Conservation (phyloP, 2,113 vertebrate genomes). For the Romanogobio albipinnatus region DNA sequence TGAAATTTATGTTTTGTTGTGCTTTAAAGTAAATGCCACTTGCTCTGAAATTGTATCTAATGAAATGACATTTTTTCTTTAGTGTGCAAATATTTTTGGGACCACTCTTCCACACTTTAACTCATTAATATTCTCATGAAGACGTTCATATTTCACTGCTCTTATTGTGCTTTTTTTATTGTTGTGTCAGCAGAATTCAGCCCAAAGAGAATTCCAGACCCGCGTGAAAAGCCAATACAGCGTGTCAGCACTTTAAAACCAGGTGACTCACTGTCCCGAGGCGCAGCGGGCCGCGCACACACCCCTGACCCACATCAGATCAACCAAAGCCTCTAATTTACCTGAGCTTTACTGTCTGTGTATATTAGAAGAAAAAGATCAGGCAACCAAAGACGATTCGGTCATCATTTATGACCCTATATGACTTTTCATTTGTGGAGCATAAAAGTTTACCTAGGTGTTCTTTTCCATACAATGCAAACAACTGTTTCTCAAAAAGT, state of each 20-base stretch:
- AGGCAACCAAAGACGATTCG: not conserved
- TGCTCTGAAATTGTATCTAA: not conserved
- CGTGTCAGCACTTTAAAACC: conserved; percentile 59
- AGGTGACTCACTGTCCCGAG: conserved; percentile 60
- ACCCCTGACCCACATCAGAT: not conserved
- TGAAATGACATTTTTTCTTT: not conserved
- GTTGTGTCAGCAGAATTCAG: conserved; percentile 56
- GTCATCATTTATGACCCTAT: not conserved
- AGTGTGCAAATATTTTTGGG: not conserved
- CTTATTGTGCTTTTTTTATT: conserved; percentile 10
- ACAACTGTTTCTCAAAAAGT: not conserved
- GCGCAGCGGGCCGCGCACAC: not conserved
- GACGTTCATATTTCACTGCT: not conserved
- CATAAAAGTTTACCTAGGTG: not conserved
- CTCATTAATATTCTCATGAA: not conserved
- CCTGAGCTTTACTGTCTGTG: not conserved
- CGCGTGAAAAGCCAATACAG: conserved; percentile 50
- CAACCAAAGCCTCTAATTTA: not conserved
- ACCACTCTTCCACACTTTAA: not conserved
- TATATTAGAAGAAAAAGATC: not conserved
- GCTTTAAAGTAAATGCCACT: not conserved
- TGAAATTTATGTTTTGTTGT: not conserved
- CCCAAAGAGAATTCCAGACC: conserved; percentile 50
- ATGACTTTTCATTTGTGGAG: not conserved
- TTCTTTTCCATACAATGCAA: not conserved